These are phyloP conservation scores for Stomatorhinus walkeri DNA, from an alignment of 2,797 vertebrate genomes.

Conservation along the genomic window DNA sequence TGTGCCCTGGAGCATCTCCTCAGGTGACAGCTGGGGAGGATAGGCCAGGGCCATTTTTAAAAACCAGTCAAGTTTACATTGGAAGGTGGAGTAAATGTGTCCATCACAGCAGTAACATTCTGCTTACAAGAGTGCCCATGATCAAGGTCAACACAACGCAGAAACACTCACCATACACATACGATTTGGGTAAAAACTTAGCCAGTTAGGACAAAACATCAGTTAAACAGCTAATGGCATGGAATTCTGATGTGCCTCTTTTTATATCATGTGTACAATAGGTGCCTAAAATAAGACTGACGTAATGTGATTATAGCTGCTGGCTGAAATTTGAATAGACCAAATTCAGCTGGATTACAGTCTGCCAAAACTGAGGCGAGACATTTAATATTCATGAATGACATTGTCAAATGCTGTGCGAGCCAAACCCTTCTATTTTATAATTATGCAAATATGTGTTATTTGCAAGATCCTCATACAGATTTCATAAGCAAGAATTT, in stretches of 20 bases:
- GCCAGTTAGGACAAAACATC: neutral
- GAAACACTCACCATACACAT: neutral
- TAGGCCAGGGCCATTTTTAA: neutral
- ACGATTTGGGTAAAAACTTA: neutral
- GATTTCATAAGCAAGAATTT: neutral
- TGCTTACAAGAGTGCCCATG: neutral
- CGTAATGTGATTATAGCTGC: neutral
- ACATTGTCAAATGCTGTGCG: neutral
- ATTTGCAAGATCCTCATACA: neutral
- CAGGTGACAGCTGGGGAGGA: neutral
- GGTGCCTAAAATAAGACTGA: neutral
- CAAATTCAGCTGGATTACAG: neutral
- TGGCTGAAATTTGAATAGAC: slow-evolving; percentile 2
- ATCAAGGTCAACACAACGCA: neutral
- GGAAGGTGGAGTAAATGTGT: neutral
- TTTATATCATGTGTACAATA: slow-evolving; percentile 8
- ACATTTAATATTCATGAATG: slow-evolving; percentile 6
- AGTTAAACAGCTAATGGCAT: neutral
- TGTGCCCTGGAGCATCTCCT: neutral
- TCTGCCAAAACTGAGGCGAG: neutral
- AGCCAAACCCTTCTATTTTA: neutral
- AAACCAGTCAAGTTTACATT: neutral
- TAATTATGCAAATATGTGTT: neutral
- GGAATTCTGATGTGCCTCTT: neutral
- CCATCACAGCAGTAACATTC: neutral